Base-by-base conservation (phyloP, 1,140 invertebrate species). In the Dufourea novaeangliae region DNA sequence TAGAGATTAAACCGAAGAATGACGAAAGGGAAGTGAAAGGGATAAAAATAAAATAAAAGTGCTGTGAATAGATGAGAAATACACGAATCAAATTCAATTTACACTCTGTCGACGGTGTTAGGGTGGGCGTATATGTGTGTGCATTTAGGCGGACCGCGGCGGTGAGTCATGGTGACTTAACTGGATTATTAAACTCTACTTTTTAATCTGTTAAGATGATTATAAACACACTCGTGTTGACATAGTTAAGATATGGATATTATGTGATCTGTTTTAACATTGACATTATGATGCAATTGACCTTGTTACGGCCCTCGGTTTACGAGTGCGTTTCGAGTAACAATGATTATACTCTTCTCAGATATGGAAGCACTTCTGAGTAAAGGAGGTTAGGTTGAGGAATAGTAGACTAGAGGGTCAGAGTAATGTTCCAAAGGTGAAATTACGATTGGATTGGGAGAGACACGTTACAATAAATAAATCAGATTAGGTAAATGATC, bases 21-120 rank as follows among this genome's bases (percentile, higher is more conserved):
- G 85, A 72, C 70, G 69, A 62, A 72, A 78, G 74, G 54, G 67
- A 39, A 17, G 10, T 52, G 22, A 57, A 72, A 73, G 69, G 61
- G 70, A 85, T 83, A 79, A 77, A 57, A 72, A 44, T 25, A 76
- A 72, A 70, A 84, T 78, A 86, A 83, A 90, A 82, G 88, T 90
- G 88, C 88, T 91, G 87, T 91, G 88, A 90, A 86, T 89, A 90
- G 78, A 82, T 74, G 72, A 25, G 17, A 37, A 71, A 83, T 66
- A 64, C 32, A 82, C 41, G 75, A 79, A 83, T 83, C 78, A 86
- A 86, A 83, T 74, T 81, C 41, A 79, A 78, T 78, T 78, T 77
- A 80, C 52, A 84, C 61, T 57, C 32, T 39, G 68, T 50, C 37
- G 25, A 74, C 6, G n/a, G n/a, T n/a, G 20, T n/a, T 37, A 20